Conservation (phyloP, 2,113 vertebrate species). For the Ictidomys tridecemlineatus region DNA sequence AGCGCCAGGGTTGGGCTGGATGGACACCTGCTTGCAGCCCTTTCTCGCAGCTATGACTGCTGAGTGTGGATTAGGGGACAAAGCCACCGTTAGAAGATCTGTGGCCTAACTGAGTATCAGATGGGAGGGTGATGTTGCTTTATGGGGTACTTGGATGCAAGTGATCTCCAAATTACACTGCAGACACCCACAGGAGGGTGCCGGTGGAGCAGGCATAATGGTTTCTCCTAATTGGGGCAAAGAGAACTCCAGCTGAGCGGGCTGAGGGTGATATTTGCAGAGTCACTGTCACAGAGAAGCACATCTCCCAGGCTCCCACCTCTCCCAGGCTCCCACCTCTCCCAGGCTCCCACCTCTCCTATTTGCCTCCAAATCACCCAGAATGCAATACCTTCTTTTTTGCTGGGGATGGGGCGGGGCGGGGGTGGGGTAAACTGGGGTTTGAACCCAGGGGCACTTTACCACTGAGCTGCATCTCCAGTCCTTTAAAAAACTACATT, state of each 20-base stretch:
- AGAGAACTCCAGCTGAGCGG: not conserved
- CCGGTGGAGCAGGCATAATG: not conserved
- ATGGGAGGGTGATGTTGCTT: not conserved
- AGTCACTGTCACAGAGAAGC: not conserved
- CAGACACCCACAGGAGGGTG: rapidly evolving
- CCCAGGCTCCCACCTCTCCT: not conserved
- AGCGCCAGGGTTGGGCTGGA: constrained; percentile 65
- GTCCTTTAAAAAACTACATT: too few species aligned
- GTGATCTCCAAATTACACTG: not conserved
- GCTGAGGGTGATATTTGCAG: not conserved
- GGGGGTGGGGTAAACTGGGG: too few species aligned
- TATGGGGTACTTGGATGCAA: not conserved
- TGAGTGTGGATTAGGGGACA: not conserved
- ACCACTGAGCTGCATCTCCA: too few species aligned
- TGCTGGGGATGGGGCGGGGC: too few species aligned
- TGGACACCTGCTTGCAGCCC: constrained; percentile 48
- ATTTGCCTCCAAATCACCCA: not conserved
- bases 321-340: not conserved
- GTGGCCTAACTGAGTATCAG: not conserved
- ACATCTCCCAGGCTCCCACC: not conserved
- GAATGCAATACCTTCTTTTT: too few species aligned
- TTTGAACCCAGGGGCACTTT: too few species aligned
- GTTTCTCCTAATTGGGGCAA: rapidly evolving
- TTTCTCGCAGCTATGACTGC: constrained; percentile 44
- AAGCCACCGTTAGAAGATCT: constrained; percentile 27